phyloP scores from a whole-genome alignment of 1,140 invertebrate genomes.

The roundworm (Caenorhabditis elegans) region WBcel235 BX284604.4:11015501-11016000 shows the following conservation, averaged over 20 bases:
- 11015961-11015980: background rate
- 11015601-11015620: background rate
- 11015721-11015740: background rate
- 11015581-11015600: no score
- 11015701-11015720: background rate
- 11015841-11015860: slow-evolving; percentile 17
- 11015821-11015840: background rate
- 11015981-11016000: background rate
- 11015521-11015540: no score
- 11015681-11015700: slow-evolving; percentile 41
- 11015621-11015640: background rate
- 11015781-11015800: slow-evolving; percentile 16
- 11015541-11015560: no score
- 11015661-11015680: slow-evolving; percentile 40
- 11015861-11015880: slow-evolving; percentile 31
- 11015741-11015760: slow-evolving; percentile 24
- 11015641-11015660: slow-evolving; percentile 37
- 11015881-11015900: background rate
- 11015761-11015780: background rate
- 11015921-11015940: no score
- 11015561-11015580: no score
- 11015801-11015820: background rate
- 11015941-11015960: no score
- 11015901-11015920: no score
- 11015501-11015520: no score